Evolutionary conservation across 2,888 invertebrate species (phyloP).

Genomic region (Carpatolechia fugitivella): DNA sequence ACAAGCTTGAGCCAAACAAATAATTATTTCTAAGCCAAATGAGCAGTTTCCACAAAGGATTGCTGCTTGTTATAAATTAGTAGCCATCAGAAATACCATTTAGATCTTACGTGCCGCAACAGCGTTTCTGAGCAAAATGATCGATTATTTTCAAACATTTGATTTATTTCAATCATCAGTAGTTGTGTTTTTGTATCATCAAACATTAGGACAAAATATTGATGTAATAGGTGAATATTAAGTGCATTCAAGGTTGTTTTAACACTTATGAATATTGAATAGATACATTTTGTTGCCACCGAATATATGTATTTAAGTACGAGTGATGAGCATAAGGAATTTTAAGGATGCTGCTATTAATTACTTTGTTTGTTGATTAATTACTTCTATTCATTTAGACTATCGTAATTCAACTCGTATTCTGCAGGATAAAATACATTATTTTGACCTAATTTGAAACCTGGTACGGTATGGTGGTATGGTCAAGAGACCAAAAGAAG

Average conservation of each 20-base stretch:
- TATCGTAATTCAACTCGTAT: no score
- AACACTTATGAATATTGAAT: background rate
- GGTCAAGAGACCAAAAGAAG: no score
- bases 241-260: background rate
- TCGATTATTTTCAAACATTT: background rate
- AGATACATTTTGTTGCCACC: background rate
- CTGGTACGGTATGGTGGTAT: no score
- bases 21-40: background rate
- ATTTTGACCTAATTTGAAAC: no score
- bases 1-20: background rate
- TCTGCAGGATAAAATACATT: no score
- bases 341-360: no score
- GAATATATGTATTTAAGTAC: background rate
- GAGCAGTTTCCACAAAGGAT: background rate
- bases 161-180: background rate
- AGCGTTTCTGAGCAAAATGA: background rate
- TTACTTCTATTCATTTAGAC: no score
- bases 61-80: background rate
- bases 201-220: background rate
- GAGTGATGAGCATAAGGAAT: no score
- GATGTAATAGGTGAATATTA: background rate
- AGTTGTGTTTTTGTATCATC: background rate
- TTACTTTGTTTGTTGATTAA: no score
- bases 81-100: background rate
- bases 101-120: background rate